Base-by-base conservation (phyloP, 2,888 invertebrate species). In the Pomacea canaliculata region DNA sequence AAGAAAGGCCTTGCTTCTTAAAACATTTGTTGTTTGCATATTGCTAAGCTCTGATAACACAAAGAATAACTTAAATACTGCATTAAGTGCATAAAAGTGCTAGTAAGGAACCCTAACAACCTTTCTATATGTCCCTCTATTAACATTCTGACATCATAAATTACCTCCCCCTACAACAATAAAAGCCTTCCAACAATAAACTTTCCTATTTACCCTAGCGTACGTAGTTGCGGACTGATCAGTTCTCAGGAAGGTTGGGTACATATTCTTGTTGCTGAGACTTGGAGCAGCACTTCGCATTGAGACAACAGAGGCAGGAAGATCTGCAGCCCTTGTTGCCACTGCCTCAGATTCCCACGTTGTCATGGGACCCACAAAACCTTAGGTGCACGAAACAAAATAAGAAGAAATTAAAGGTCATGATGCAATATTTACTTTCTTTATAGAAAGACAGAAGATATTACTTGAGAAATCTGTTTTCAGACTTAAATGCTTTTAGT, bases 361-460 rank as follows among this genome's bases (percentile, higher is more conserved):
- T n/a, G 92, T 91, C 79, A 92, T 91, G 0, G 92, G 92, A 2
- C 93, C 93, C 63, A 93, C 89, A 19, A 93, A 90, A 51, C 93
- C 93, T 78, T 92, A 90, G 37, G 37, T 37, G 37, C 23, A 23
- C 23, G 23, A 23, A 23, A 23, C 0, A 23, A 23, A 23, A 23
- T 27, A 49, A 71, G 16, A 70, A 37, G 3, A 56, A 13, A 56
- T 16, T 13, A 16, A 56, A 56, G 12, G 16, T 56, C 51, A 13
- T 56, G 10, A 56, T 56, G 12, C 51, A 56, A 10, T 56, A 56
- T 56, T 56, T 56, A 13, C 51, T 56, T 56, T 37, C 60, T 2
- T 23, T n/a, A 65, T 27, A 68, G n/a, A 66, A 51, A 63, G 1
- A 12, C 7, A 8, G 19, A n/a, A 48, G 18, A 51, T 48, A 62